Evolutionary conservation across 2,888 invertebrate genomes (phyloP), one percentile per base, ranked within the genome.

Genomic region (Autographa gamma): DNA sequence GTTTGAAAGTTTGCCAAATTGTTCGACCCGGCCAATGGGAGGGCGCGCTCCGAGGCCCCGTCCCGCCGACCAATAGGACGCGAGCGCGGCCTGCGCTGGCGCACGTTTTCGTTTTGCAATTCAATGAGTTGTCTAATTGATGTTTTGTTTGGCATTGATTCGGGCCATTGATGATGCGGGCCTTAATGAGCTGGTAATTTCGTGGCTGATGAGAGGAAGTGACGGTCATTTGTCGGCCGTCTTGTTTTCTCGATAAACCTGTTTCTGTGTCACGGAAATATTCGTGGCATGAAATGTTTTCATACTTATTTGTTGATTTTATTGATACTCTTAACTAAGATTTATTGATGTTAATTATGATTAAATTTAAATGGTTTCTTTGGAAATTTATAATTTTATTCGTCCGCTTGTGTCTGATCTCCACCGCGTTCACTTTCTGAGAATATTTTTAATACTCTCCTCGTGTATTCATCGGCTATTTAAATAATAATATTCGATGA

Each of bases 1-100:
- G 87, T 93, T 82, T 94, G 94, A 92, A 84, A 84, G 86, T 85
- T 90, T 93, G 94, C 94, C 94, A 94, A 94, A 93, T 92, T 89
- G 86, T 90, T 87, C 81, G 70, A 73, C 69, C 60, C 79, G 72
- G 63, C 93, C 93, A 93, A 93, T 93, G 81, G 77, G 75, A 82
- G 77, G 70, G 71, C 81, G 66, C 74, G 70, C 69, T 78, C 73
- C 68, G 43, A 77, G 88, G 85, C 89, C 90, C 86, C 87, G 87
- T 86, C 76, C 60, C 62, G 70, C 64, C 75, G 59, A 67, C 94
- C 93, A 94, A 94, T 94, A 60, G 78, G 74, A 70, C 72, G 9
- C 41, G 63, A 73, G 77, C 74, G 68, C 71, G 74, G 60, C 80
- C 67, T 91, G 93, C 94, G 91, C 92, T 89, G 90, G 93, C 93